Evolutionary conservation across 2,113 vertebrate species (phyloP).

Genomic region (Laterallus jamaicensis): DNA sequence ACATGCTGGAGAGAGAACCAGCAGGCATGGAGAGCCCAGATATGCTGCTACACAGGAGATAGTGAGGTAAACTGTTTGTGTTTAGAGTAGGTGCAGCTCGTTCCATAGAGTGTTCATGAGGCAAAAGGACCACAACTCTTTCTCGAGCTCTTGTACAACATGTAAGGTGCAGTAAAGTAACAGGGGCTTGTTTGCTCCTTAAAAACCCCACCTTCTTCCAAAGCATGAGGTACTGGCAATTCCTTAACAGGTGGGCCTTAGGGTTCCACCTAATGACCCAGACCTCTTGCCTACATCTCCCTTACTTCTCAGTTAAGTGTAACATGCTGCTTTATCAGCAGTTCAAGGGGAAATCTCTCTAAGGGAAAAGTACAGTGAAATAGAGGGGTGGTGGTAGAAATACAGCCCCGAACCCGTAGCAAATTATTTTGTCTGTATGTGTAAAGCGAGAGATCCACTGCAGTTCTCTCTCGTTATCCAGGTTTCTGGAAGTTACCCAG

Average conservation of each 20-base stretch:
- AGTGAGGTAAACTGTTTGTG: background rate
- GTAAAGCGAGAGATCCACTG: background rate
- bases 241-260: background rate
- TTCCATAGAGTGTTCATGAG: background rate
- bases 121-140: slow-evolving; percentile 13
- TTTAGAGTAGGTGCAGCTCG: slow-evolving; percentile 3
- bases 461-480: background rate
- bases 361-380: background rate
- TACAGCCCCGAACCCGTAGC: background rate
- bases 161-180: slow-evolving; percentile 14
- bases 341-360: background rate
- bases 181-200: background rate
- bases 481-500: background rate
- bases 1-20: slow-evolving; percentile 34
- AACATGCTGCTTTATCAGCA: background rate
- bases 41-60: slow-evolving; percentile 6
- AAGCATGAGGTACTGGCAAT: background rate
- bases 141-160: slow-evolving; percentile 16
- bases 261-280: background rate
- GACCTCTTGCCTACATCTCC: background rate
- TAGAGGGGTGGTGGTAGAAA: background rate
- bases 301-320: background rate
- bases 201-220: background rate
- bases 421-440: background rate
- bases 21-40: slow-evolving; percentile 20